Evolutionary conservation across 2,797 vertebrate species (phyloP), one percentile per base, ranked within the genome.

Genomic region (Forpus xanthops): DNA sequence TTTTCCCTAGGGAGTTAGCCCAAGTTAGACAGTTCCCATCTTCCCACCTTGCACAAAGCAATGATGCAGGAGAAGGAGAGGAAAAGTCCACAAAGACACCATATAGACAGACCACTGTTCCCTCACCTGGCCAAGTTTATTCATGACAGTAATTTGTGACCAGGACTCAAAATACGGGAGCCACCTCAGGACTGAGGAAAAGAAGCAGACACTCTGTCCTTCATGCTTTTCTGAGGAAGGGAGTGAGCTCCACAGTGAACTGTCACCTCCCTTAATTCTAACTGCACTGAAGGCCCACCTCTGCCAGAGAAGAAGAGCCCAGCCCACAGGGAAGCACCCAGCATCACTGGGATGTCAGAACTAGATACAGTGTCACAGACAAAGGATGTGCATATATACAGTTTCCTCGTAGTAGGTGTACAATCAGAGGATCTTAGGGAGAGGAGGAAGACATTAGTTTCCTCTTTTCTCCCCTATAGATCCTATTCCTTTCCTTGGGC

Each of bases 251-350:
- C 55, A 33, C 37, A 18, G 35, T 4, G 35, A 64, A n/a, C 4
- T 56, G 67, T 42, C 65, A 81, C 41, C 75, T 73, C 31, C 80
- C 65, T 74, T 56, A 30, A 35, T 27, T 66, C 85, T 85, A 72
- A 93, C 47, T 67, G 70, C 74, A 52, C 80, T 27, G n/a, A 45
- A 64, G 72, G 39, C 31, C 5, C 88, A 90, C 67, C 90, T 84
- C 44, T 95, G 74, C 92, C 31, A 0, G 6, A 80, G 76, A 60
- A 62, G 25, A 81, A 66, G 42, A 76, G 86, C 67, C 71, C 68
- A 87, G 61, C 85, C 68, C 78, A 93, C 13, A 15, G 83, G 37
- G 84, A 82, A 88, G 95, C 84, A 87, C 45, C 41, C 72, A 90
- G 49, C 47, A 56, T 44, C 45, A 10, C 60, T 6, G 39, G 76